Evolutionary conservation across 2,797 vertebrate species (phyloP).

Genomic region (Lacerta viridis): DNA sequence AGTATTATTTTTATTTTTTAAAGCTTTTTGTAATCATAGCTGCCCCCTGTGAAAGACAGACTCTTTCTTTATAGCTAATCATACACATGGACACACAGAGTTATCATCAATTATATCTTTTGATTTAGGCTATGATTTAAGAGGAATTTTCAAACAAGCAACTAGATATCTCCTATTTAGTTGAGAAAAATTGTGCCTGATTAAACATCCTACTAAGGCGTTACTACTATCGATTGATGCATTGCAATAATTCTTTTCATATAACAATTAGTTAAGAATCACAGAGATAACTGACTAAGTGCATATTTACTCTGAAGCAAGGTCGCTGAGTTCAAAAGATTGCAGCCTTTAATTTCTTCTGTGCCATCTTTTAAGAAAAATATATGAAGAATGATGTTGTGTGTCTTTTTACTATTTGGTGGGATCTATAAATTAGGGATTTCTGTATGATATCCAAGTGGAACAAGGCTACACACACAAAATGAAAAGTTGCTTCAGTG

Average conservation of each 20-base stretch:
- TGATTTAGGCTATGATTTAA: conserved; percentile 14
- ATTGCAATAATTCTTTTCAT: neutral
- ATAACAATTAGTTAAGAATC: neutral
- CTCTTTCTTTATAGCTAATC: conserved; percentile 14
- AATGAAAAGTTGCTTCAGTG: conserved; percentile 12
- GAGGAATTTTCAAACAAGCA: conserved; percentile 1
- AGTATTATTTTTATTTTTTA: neutral
- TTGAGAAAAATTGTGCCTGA: conserved; percentile 1
- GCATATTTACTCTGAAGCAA: neutral
- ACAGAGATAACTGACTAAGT: conserved; percentile 8
- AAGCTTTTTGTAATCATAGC: conserved; percentile 27
- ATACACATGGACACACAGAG: neutral
- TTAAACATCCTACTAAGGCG: conserved; percentile 28
- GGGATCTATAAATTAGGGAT: neutral
- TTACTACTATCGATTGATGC: neutral
- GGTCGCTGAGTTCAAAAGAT: neutral
- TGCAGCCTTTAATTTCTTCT: neutral
- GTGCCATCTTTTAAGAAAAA: neutral
- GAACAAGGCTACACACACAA: too few relatives aligned
- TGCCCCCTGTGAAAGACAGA: conserved; percentile 4
- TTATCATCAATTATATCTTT: conserved; percentile 1
- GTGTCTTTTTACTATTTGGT: neutral
- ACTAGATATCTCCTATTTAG: conserved; percentile 6
- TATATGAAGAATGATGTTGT: neutral
- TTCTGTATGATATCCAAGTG: neutral